Percentiles rank a stretch among this genome's conserved stretches.
Evolutionary conservation across 53 echinoderm and acorn worm genomes (phyloP).

Genomic region (Holothuria scabra): DNA sequence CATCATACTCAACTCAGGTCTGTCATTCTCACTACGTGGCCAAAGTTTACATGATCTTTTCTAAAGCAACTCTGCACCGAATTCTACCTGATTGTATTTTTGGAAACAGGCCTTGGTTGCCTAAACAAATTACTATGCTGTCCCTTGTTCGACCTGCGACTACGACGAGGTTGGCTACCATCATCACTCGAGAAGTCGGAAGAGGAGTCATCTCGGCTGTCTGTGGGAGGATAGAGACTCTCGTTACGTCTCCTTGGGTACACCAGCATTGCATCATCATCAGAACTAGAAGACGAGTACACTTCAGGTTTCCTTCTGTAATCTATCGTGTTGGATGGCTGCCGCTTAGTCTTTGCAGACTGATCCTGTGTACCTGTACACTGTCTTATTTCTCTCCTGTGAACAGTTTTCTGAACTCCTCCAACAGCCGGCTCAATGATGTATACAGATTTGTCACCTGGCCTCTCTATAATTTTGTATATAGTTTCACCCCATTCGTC

Average conservation of each 20-base stretch:
- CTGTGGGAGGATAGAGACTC: background rate
- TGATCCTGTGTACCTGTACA: background rate
- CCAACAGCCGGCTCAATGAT: background rate
- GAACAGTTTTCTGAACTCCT: conserved; percentile 4
- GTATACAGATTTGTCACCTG: conserved; percentile 3
- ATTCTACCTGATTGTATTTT: no score
- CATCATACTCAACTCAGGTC: no score
- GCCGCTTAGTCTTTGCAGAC: background rate
- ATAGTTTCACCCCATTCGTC: conserved; percentile 20
- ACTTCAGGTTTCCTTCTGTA: no score
- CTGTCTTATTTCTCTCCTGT: background rate
- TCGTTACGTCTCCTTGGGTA: background rate
- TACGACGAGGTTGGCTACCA: background rate
- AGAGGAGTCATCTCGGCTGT: background rate
- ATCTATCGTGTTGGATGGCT: no score
- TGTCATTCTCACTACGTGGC: no score
- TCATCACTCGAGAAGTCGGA: background rate
- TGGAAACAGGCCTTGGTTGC: background rate
- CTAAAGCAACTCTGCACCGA: no score
- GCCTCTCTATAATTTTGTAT: background rate
- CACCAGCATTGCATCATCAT: no score
- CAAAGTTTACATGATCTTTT: no score
- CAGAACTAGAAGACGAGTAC: no score
- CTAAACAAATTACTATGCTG: background rate
- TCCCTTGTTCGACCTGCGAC: background rate